Conservation (phyloP, 2,888 invertebrate genomes). For the Zhengitettix transpicula region DNA sequence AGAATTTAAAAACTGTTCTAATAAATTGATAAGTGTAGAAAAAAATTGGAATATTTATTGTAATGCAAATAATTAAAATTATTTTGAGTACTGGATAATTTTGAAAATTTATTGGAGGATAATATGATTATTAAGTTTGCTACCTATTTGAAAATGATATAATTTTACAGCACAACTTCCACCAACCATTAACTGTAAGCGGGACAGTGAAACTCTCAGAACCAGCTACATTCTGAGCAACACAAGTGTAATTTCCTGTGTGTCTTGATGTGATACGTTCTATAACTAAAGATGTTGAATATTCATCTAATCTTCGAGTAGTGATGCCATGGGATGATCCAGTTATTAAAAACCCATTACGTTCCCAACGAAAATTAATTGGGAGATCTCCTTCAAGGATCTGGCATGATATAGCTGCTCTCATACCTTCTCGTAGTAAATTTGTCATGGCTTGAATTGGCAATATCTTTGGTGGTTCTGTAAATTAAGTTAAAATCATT, state of each 20-base stretch:
- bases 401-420: conserved; percentile 79
- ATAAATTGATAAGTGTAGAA: too few relatives aligned
- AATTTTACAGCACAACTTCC: too few relatives aligned
- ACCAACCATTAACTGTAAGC: conserved; percentile 58
- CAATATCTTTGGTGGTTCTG: conserved; percentile 71
- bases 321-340: conserved; percentile 37
- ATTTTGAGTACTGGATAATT: too few relatives aligned
- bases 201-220: conserved; percentile 60
- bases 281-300: conserved; percentile 70
- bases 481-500: conserved; percentile 11
- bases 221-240: conserved; percentile 75
- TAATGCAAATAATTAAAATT: too few relatives aligned
- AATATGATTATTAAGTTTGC: too few relatives aligned
- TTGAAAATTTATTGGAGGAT: too few relatives aligned
- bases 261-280: conserved; percentile 72
- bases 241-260: conserved; percentile 83
- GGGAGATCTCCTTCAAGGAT: conserved; percentile 86
- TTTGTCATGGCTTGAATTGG: conserved; percentile 70
- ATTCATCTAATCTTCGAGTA: conserved; percentile 56
- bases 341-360: conserved; percentile 63
- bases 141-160: too few relatives aligned
- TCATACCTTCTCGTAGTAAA: conserved; percentile 46
- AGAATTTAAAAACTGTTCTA: too few relatives aligned
- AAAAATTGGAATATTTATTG: too few relatives aligned
- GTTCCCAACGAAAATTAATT: conserved; percentile 79